These are phyloP conservation scores for Pyralis farinalis DNA, from an alignment of 2,888 invertebrate species.

Conservation along the genomic window DNA sequence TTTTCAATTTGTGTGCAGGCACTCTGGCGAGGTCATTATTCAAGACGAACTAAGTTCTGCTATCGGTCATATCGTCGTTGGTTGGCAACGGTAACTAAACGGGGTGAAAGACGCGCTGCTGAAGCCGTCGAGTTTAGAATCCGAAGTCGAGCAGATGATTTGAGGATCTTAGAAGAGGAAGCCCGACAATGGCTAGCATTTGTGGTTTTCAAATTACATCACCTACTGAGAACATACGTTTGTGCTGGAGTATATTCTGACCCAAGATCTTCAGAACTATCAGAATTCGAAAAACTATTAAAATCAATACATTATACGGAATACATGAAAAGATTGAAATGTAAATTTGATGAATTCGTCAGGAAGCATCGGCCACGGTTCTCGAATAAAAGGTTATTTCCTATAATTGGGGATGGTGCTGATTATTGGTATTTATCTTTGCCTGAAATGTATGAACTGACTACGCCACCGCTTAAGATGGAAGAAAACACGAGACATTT, in stretches of 20 bases:
- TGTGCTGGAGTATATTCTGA: constrained; percentile 65
- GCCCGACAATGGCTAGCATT: constrained; percentile 69
- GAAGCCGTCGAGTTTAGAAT: constrained; percentile 65
- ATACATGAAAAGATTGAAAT: constrained; percentile 62
- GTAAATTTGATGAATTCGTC: constrained; percentile 69
- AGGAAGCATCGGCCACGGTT: constrained; percentile 61
- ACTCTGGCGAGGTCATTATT: constrained; percentile 63
- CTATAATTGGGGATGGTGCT: constrained; percentile 66
- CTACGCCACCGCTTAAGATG: constrained; percentile 30
- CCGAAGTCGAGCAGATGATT: constrained; percentile 60
- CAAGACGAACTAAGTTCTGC: constrained; percentile 61
- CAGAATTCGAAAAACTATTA: constrained; percentile 65
- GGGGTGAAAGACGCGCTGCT: constrained; percentile 57
- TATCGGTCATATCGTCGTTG: constrained; percentile 63
- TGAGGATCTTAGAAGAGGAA: constrained; percentile 65
- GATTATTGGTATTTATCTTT: constrained; percentile 76
- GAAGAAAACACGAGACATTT: constrained; percentile 39
- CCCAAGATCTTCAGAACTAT: constrained; percentile 46
- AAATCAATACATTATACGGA: constrained; percentile 66
- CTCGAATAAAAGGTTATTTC: constrained; percentile 65
- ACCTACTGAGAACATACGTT: constrained; percentile 58
- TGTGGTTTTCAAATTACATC: constrained; percentile 70
- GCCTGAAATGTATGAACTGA: constrained; percentile 70
- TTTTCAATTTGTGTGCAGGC: constrained; percentile 34
- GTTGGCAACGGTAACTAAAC: constrained; percentile 56